phyloP scores from a whole-genome alignment of 1,140 invertebrate genomes.

The Ips typographus region DNA sequence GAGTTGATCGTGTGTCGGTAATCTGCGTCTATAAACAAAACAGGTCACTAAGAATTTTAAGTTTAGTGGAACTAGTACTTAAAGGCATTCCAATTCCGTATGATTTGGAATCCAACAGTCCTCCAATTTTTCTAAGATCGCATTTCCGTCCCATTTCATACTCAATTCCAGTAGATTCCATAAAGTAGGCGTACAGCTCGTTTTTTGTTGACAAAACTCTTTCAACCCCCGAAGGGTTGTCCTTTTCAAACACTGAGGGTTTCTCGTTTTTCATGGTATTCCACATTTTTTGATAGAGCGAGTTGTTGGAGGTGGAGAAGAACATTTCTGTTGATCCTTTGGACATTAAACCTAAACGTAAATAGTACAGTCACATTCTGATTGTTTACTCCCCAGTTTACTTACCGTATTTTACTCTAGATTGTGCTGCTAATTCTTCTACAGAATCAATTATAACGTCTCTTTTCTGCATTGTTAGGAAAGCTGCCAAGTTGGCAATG shows the following conservation, averaged over 20 bases:
- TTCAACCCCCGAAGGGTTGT: constrained; percentile 82
- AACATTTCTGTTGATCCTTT: constrained; percentile 74
- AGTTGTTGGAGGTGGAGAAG: constrained; percentile 69
- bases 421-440: constrained; percentile 86
- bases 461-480: constrained; percentile 85
- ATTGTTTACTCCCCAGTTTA: neutral
- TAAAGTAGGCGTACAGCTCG: constrained; percentile 74
- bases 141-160: constrained; percentile 76
- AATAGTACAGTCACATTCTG: neutral
- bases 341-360: constrained; percentile 51
- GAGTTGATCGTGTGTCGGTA: constrained; percentile 72
- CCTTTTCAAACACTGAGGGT: constrained; percentile 78
- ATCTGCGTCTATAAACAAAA: constrained; percentile 46
- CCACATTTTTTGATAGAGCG: constrained; percentile 69
- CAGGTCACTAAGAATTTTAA: neutral
- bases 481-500: constrained; percentile 94
- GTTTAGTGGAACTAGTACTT: constrained; percentile 53
- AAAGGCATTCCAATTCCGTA: constrained; percentile 78
- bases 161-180: constrained; percentile 83
- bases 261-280: constrained; percentile 76
- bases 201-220: constrained; percentile 71
- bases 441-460: constrained; percentile 79
- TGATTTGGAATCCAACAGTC: constrained; percentile 76
- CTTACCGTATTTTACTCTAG: constrained; percentile 75
- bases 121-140: constrained; percentile 74